phyloP scores from a whole-genome alignment of 2,797 vertebrate species.

The Staurois parvus region DNA sequence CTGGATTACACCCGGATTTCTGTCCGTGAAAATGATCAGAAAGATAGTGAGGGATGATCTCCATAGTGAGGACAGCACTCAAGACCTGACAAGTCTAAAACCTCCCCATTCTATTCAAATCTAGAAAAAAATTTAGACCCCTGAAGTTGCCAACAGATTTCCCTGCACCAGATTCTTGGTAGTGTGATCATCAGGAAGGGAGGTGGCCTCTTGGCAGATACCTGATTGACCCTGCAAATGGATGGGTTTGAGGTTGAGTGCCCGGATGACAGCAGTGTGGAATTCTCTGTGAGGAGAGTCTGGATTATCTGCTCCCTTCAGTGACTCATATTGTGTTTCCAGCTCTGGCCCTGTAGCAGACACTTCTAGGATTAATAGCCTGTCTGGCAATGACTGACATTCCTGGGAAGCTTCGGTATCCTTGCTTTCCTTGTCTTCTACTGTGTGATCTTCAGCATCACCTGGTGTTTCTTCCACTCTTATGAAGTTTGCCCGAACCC shows the following conservation, averaged over 20 bases:
- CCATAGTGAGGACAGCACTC: too few species aligned
- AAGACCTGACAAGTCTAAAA: too few species aligned
- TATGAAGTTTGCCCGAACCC: slow-evolving; percentile 48
- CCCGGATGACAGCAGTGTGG: slow-evolving; percentile 81
- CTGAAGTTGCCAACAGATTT: background rate
- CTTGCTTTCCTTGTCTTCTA: slow-evolving; percentile 12
- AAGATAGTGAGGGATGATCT: too few species aligned
- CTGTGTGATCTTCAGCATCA: slow-evolving; percentile 58
- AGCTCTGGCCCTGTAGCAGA: slow-evolving; percentile 68
- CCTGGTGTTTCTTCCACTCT: slow-evolving; percentile 54
- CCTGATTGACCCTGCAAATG: slow-evolving; percentile 77
- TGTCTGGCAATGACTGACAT: background rate
- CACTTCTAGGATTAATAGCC: slow-evolving; percentile 65
- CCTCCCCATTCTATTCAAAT: background rate
- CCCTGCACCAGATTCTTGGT: background rate
- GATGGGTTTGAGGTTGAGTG: slow-evolving; percentile 76
- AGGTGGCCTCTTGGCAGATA: slow-evolving; percentile 69
- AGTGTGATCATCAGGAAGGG: background rate
- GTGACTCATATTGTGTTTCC: slow-evolving; percentile 54
- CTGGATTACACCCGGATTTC: too few species aligned
- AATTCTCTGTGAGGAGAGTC: slow-evolving; percentile 82
- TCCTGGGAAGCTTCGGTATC: background rate
- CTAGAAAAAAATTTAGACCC: too few species aligned
- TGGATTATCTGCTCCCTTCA: slow-evolving; percentile 65
- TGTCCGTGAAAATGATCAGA: background rate